Evolutionary conservation across 2,888 invertebrate species (phyloP), one percentile per base, ranked within the genome.

Genomic region (Parelbella ahira): DNA sequence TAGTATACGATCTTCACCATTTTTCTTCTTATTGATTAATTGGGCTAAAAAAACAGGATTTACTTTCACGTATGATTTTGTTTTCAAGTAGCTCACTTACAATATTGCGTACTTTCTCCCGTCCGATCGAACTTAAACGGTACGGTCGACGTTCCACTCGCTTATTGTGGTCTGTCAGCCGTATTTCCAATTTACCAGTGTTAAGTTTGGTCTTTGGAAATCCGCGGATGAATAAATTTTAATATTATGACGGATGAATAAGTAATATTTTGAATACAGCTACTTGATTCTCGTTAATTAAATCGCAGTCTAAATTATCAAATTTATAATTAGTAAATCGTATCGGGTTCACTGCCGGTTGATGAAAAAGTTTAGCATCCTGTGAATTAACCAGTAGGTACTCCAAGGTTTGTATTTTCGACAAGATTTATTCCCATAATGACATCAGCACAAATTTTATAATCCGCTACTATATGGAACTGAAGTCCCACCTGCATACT

Each of bases 21-120:
- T 55, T 5, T 58, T 54, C 39, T 63, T 62, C 23, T 59, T 58
- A 0, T 58, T 58, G n/a, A 57, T 27, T 2, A 59, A 56, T 47
- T 2, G 63, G 65, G 18, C 67, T 68, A 0, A 63, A 55, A 27
- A 42, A 66, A 0, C 56, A 50, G 0, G 63, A 63, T 4, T 47
- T 50, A 12, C 60, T 62, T 44, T 59, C 58, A 0, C 56, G 49
- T 2, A 66, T 49, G 5, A 68, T 64, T 1, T 54, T 46, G 6
- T 60, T 34, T 0, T 60, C 50, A 0, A 60, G 24, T 13, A 68
- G 37, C 1, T 63, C 60, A 0, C 43, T 30, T 0, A 63, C 25
- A 1, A 61, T 67, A 0, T 18, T 30, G 0, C 41, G 44, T 0
- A 65, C 62, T 12, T 54, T 60, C n/a, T 58, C 56, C 0, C 56